Evolutionary conservation across 2,797 vertebrate species (phyloP).

Genomic region (Lithobates pipiens): DNA sequence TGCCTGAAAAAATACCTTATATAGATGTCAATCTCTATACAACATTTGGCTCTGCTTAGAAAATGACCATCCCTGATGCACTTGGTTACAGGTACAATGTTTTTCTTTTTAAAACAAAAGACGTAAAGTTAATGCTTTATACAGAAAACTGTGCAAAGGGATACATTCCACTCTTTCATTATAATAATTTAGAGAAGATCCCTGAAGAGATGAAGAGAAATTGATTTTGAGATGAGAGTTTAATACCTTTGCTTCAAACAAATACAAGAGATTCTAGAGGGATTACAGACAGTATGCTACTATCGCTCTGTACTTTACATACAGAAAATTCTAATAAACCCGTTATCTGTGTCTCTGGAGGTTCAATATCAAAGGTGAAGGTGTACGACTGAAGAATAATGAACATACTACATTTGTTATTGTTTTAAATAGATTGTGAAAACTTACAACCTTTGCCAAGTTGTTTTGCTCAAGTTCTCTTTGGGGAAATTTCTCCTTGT

Average conservation of each 20-base stretch:
- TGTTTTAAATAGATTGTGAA: too few species aligned
- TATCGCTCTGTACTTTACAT: not conserved
- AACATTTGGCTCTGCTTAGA: too few species aligned
- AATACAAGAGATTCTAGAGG: conserved; percentile 22
- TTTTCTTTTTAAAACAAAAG: too few species aligned
- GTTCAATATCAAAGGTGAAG: not conserved
- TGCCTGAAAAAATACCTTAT: too few species aligned
- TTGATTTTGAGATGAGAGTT: conserved; percentile 27
- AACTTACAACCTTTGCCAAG: too few species aligned
- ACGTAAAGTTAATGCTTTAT: too few species aligned
- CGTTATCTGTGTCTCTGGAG: not conserved
- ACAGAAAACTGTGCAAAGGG: not conserved
- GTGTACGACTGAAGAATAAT: not conserved
- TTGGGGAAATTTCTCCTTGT: too few species aligned
- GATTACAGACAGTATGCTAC: conserved; percentile 7
- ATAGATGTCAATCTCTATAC: too few species aligned
- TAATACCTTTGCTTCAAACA: conserved; percentile 33
- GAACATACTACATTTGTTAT: not conserved
- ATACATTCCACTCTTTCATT: not conserved
- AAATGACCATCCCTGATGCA: too few species aligned
- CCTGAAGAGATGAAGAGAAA: conserved; percentile 25
- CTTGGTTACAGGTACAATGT: too few species aligned
- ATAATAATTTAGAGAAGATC: conserved; percentile 21
- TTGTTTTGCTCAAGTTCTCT: too few species aligned
- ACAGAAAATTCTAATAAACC: not conserved